Percentiles rank a stretch among this genome's conserved stretches.
Conservation (phyloP, 92 coral and sea anemone species). For the Palythoa heliodiscus region DNA sequence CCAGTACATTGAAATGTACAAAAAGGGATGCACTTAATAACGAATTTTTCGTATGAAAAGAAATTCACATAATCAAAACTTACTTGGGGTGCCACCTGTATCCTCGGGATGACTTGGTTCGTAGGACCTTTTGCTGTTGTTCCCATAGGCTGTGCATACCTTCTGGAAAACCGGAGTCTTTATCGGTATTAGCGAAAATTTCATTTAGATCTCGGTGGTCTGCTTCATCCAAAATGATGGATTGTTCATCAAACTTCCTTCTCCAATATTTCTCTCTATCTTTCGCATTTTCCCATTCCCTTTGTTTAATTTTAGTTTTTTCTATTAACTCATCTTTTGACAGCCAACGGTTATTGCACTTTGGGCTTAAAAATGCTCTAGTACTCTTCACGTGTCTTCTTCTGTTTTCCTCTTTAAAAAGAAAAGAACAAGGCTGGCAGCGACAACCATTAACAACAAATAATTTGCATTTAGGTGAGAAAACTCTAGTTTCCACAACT, state of each 20-base stretch:
- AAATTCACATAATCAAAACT: background rate
- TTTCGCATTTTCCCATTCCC: no score
- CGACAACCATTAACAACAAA: no score
- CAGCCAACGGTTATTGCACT: no score
- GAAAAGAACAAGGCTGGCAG: no score
- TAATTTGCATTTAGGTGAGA: no score
- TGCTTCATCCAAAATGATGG: background rate
- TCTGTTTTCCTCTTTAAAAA: no score
- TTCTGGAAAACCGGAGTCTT: background rate
- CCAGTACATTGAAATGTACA: background rate
- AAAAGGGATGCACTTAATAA: background rate
- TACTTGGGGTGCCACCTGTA: slow-evolving; percentile 43
- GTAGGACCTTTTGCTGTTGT: background rate
- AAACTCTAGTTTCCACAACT: no score
- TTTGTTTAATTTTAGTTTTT: no score
- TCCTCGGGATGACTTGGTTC: background rate
- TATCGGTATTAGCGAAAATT: background rate
- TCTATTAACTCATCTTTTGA: no score
- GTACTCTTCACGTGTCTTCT: no score
- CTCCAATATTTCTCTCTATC: background rate
- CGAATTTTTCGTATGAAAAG: background rate
- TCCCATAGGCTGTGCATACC: slow-evolving; percentile 26
- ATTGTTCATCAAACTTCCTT: background rate
- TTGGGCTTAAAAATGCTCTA: no score
- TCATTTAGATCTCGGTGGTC: slow-evolving; percentile 13